Base-by-base conservation (phyloP, 2,888 invertebrate species). In the Drosophila seclusa region DNA sequence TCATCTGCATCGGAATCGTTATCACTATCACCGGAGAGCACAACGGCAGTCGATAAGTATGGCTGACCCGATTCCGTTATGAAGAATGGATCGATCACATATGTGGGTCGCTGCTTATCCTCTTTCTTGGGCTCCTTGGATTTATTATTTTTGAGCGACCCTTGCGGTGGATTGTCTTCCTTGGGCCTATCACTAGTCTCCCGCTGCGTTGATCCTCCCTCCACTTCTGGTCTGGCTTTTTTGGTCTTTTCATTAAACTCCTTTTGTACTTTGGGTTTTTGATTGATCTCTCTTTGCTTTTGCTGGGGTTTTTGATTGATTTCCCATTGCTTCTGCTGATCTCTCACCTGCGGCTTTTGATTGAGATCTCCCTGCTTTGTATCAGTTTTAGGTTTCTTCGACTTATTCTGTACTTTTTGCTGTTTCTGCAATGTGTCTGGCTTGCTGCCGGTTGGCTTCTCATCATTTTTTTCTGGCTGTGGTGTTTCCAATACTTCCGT, bases 81-180 rank as follows among this genome's bases (percentile, higher is more conserved):
- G 60, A 93, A 93, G 70, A 93, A 93, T 0, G 92, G 90, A 84
- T 93, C 93, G 1, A 88, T 70, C 1, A 91, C 83, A 61, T 83
- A 81, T 0, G 81, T 84, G 18, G 83, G 76, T 21, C 71, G 55
- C 21, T 64, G 65, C 55, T 66, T 76, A 8, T 69, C 70, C 16
- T 34, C 36, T 6, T 58, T 65, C 53, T 29, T 31, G 4, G 18
- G 10, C 18, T 31, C 29, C 21, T 53, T 31, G 0, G 29, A 11
- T 18, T 58, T 27, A 7, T 42, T 49, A n/a, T 32, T 32, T 13
- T 31, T 52, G 6, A 48, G 8, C 45, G 7, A 16, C 3, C 4
- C 16, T 24, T 21, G n/a, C 7, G 24, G 8, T 36, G 42, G 24
- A 10, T 31, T 42, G 11, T 7, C 36, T 32, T 45, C 50, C 36